phyloP scores from a whole-genome alignment of 1,140 invertebrate species.

The Steinernema khuongi region DNA sequence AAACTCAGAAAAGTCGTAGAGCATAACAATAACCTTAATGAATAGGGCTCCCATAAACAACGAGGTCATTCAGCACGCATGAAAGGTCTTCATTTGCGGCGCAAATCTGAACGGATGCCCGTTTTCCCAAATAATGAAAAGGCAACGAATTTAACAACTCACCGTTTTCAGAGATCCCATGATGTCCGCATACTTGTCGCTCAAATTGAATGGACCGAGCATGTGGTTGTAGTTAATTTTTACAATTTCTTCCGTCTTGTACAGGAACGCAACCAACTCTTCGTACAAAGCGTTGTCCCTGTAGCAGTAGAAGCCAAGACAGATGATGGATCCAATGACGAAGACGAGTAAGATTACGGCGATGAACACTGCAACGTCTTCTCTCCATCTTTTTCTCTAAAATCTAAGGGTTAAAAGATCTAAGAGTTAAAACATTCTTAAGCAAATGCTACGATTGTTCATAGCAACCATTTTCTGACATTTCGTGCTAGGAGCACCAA shows the following conservation, averaged over 20 bases:
- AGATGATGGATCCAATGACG: not conserved
- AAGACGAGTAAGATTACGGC: not conserved
- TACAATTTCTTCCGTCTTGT: constrained; percentile 32
- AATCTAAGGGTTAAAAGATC: constrained; percentile 8
- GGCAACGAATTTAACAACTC: not conserved
- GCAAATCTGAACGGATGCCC: too few species aligned
- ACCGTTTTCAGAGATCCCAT: constrained; percentile 28
- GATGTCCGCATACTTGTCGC: constrained; percentile 27
- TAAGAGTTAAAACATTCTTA: not conserved
- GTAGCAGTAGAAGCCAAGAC: constrained; percentile 22
- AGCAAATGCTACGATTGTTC: not conserved
- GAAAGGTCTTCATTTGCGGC: too few species aligned
- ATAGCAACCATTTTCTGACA: too few species aligned
- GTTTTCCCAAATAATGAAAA: not conserved
- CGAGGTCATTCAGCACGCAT: too few species aligned
- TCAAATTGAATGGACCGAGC: constrained; percentile 25
- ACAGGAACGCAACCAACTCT: constrained; percentile 30
- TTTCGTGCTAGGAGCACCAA: not conserved
- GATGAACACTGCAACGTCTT: not conserved
- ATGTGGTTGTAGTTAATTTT: constrained; percentile 35
- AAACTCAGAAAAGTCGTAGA: too few species aligned
- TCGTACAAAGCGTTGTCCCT: constrained; percentile 33
- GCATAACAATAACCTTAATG: too few species aligned
- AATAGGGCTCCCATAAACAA: too few species aligned
- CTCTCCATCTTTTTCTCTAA: not conserved